phyloP scores from a whole-genome alignment of 2,797 vertebrate genomes.

The Platyrinchus mystaceus region DNA sequence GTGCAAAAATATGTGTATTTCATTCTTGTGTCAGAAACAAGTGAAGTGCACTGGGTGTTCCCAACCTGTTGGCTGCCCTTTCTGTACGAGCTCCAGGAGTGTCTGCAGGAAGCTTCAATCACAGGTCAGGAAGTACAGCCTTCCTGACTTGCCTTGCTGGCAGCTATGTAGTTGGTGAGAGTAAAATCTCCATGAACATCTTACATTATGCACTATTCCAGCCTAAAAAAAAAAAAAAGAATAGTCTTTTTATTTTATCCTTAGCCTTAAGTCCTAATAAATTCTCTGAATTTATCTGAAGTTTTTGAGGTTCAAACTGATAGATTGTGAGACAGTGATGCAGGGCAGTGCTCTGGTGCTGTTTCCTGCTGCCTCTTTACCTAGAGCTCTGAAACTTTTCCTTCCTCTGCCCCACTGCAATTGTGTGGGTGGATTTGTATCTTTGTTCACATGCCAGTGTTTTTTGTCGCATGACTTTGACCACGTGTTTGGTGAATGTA shows the following conservation, averaged over 20 bases:
- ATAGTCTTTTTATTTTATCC: background rate
- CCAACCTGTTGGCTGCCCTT: background rate
- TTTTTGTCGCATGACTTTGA: background rate
- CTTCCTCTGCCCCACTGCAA: rapidly evolving
- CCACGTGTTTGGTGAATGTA: background rate
- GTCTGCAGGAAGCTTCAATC: conserved; percentile 3
- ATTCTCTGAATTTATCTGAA: background rate
- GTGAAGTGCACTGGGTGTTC: background rate
- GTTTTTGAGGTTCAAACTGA: background rate
- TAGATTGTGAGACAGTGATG: background rate
- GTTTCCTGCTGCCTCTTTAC: background rate
- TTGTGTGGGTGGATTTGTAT: background rate
- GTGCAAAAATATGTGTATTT: background rate
- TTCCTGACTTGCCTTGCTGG: background rate
- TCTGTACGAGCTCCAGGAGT: background rate
- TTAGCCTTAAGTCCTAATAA: background rate
- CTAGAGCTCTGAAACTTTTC: background rate
- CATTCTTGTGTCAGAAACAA: background rate
- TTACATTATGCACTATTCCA: background rate
- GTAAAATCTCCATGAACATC: background rate
- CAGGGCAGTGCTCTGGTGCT: background rate
- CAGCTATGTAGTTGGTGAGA: background rate
- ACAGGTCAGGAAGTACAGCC: background rate
- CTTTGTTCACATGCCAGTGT: background rate
- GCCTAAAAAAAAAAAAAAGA: background rate